Evolutionary conservation across 35 echinoderm and acorn worm genomes (phyloP).

Genomic region (Ophiothrix spiculata): DNA sequence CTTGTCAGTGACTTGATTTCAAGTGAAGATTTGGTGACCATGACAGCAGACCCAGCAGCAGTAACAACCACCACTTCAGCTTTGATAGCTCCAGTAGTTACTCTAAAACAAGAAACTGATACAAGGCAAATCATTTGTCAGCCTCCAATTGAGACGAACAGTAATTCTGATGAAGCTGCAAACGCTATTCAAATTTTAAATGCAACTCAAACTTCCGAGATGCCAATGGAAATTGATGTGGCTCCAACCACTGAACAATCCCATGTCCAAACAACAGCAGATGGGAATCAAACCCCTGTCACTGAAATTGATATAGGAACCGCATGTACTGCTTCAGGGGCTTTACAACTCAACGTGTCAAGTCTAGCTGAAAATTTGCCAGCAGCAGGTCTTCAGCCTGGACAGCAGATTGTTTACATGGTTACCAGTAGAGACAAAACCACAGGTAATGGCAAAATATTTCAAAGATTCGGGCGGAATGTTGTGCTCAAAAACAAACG

Average conservation of each 20-base stretch:
- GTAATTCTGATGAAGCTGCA: neutral
- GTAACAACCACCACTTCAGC: neutral
- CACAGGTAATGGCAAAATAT: no score
- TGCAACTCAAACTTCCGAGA: no score
- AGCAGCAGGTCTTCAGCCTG: neutral
- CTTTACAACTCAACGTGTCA: neutral
- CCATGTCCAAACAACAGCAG: no score
- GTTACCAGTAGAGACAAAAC: constrained; percentile 57
- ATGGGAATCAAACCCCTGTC: neutral
- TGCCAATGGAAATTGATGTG: no score
- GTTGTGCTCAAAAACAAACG: no score
- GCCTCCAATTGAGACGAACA: neutral
- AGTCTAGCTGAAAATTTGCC: neutral
- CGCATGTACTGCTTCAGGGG: neutral
- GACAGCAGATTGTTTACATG: constrained; percentile 49
- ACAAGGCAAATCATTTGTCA: neutral
- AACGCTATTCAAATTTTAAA: neutral
- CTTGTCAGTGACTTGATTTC: neutral
- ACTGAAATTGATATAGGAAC: neutral
- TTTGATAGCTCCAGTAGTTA: neutral
- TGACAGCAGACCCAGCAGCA: neutral
- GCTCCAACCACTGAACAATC: no score
- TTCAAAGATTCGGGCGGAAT: no score
- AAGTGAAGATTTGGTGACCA: neutral
- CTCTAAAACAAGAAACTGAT: neutral